Evolutionary conservation across 2,797 vertebrate genomes (phyloP).

Genomic region (Tinamus major): DNA sequence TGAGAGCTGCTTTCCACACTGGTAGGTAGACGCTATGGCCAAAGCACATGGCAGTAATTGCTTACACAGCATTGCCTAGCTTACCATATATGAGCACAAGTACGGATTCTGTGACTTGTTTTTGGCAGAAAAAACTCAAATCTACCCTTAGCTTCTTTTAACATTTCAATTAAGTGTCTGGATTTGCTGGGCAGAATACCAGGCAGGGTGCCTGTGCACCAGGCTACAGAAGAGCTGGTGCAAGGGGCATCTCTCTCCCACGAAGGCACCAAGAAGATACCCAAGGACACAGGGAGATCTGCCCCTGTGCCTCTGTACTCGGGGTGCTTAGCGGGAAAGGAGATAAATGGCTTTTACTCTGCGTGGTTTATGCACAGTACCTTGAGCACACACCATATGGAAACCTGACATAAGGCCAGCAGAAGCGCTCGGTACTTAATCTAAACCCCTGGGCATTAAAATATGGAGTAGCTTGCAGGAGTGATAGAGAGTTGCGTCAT

Average conservation of each 20-base stretch:
- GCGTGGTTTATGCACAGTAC: not conserved
- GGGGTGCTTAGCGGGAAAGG: not conserved
- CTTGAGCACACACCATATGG: not conserved
- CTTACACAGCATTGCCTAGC: not conserved
- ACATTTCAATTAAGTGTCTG: not conserved
- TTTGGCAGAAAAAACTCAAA: not conserved
- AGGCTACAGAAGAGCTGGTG: not conserved
- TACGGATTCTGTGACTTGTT: not conserved
- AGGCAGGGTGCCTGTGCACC: not conserved
- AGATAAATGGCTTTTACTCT: not conserved
- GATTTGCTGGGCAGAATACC: not conserved
- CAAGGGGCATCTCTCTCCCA: not conserved
- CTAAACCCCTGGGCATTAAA: not conserved
- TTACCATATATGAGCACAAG: not conserved
- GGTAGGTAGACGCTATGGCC: rapidly evolving
- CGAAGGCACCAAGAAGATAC: not conserved
- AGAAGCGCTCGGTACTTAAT: not conserved
- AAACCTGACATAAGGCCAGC: not conserved
- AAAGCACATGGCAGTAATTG: rapidly evolving
- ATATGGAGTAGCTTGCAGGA: not conserved
- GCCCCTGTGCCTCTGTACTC: not conserved
- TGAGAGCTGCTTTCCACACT: not conserved
- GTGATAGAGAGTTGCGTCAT: rapidly evolving
- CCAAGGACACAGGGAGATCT: not conserved
- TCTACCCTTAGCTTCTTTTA: not conserved